Conservation (phyloP, 2,797 vertebrate genomes). For the Cyprinodon diabolis region DNA sequence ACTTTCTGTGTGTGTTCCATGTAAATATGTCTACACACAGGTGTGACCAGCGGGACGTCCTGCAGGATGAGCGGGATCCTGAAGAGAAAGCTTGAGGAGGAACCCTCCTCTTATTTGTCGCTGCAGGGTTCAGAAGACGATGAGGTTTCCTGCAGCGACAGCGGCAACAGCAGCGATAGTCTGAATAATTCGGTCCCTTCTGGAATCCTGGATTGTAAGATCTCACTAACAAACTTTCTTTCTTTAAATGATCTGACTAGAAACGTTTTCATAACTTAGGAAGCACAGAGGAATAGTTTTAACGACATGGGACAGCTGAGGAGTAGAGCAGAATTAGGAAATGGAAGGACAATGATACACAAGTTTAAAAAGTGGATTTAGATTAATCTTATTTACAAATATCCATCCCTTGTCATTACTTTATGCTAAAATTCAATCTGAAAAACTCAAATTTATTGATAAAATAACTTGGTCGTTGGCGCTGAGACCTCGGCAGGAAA, state of each 20-base stretch:
- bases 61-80: slow-evolving; percentile 86
- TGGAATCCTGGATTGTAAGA: slow-evolving; percentile 87
- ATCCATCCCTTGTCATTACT: too few relatives aligned
- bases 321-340: neutral
- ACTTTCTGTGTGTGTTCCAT: neutral
- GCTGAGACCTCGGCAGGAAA: too few relatives aligned
- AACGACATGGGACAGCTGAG: neutral
- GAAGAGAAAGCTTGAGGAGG: slow-evolving; percentile 90
- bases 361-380: neutral
- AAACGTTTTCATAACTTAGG: neutral
- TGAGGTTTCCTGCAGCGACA: slow-evolving; percentile 86
- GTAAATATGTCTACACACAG: slow-evolving; percentile 22
- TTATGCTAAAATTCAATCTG: neutral
- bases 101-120: slow-evolving; percentile 86
- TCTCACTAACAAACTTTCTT: neutral
- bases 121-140: slow-evolving; percentile 89
- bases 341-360: neutral
- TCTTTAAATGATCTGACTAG: neutral
- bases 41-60: slow-evolving; percentile 44
- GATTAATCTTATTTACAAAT: neutral
- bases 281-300: neutral
- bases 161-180: slow-evolving; percentile 92
- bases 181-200: slow-evolving; percentile 87
- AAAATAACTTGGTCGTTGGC: too few relatives aligned
- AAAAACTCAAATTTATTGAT: too few relatives aligned